Conservation (phyloP, 2,113 vertebrate species). For the Psittacula cyanocephala region DNA sequence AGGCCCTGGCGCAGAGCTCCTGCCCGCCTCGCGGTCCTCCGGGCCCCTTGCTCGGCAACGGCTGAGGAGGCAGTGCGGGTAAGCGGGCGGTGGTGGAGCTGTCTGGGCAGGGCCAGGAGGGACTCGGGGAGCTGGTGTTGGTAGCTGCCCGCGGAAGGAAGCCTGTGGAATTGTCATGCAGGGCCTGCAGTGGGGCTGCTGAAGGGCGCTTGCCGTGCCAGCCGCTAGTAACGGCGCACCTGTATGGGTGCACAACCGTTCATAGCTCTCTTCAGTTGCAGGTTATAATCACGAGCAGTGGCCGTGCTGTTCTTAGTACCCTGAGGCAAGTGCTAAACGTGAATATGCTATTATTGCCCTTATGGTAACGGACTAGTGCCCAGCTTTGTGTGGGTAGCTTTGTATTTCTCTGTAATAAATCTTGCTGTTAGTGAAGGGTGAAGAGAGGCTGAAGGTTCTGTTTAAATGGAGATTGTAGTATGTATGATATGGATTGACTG, state of each 20-base stretch:
- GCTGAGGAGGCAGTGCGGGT: not conserved
- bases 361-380: too few relatives aligned
- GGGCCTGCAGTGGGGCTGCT: not conserved
- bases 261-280: not conserved
- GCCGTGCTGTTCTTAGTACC: rapidly evolving
- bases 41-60: not conserved
- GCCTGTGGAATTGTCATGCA: not conserved
- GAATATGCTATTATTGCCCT: rapidly evolving
- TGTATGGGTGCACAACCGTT: not conserved
- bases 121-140: not conserved
- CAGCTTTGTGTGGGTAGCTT: not conserved
- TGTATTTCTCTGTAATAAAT: not conserved
- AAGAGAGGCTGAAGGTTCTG: not conserved
- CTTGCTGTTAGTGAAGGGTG: not conserved
- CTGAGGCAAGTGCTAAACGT: not conserved
- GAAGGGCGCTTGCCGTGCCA: not conserved
- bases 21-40: too few relatives aligned
- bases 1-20: too few relatives aligned
- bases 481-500: rapidly evolving
- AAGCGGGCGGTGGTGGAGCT: not conserved
- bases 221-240: not conserved
- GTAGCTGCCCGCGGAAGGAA: not conserved
- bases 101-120: not conserved
- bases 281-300: rapidly evolving
- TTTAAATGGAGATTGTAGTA: rapidly evolving